Conservation (phyloP, 1,140 invertebrate species). For the Drusus annulatus region DNA sequence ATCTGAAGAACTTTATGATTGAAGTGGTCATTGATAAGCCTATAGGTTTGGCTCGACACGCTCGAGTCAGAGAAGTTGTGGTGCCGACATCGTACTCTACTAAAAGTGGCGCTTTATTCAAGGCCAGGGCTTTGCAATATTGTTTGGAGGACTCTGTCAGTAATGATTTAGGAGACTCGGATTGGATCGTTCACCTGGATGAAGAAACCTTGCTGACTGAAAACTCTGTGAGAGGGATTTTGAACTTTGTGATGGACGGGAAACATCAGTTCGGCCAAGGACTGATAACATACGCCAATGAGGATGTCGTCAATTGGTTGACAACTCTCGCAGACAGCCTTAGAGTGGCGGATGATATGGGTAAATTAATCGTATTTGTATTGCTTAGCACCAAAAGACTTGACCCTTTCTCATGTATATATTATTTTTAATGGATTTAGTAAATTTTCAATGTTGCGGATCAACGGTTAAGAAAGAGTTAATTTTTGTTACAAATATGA, state of each 20-base stretch:
- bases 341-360: constrained; percentile 97
- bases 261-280: constrained; percentile 98
- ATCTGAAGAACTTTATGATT: constrained; percentile 96
- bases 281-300: constrained; percentile 97
- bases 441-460: no score
- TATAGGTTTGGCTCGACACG: constrained; percentile 81
- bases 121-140: constrained; percentile 96
- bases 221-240: constrained; percentile 90
- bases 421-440: no score
- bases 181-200: constrained; percentile 98
- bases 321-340: constrained; percentile 97
- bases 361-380: constrained; percentile 77
- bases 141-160: constrained; percentile 90
- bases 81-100: constrained; percentile 90
- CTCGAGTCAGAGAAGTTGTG: constrained; percentile 86
- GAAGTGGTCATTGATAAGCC: constrained; percentile 97
- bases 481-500: no score
- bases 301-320: constrained; percentile 96
- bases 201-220: constrained; percentile 97
- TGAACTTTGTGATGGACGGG: constrained; percentile 96
- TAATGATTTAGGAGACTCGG: constrained; percentile 89
- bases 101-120: constrained; percentile 93
- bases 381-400: no score
- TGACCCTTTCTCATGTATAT: no score
- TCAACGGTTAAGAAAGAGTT: no score